phyloP scores from a whole-genome alignment of 2,888 invertebrate species.

The Metellina segmentata region DNA sequence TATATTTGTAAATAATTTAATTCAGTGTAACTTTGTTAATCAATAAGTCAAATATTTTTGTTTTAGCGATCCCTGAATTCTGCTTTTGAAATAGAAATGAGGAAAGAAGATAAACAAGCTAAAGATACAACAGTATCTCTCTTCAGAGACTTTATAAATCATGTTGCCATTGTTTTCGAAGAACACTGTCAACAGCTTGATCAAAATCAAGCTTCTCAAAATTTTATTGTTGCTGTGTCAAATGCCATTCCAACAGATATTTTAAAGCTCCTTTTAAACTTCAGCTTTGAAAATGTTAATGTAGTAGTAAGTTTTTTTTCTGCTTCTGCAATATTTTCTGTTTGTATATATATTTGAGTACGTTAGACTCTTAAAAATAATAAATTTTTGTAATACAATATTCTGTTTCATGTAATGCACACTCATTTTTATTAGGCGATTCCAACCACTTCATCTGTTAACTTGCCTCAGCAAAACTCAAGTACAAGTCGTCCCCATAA shows the following conservation, averaged over 20 bases:
- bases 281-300: conserved; percentile 43
- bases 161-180: conserved; percentile 25
- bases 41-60: background rate
- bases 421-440: background rate
- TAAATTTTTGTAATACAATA: background rate
- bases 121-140: conserved; percentile 21
- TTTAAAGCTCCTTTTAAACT: conserved; percentile 37
- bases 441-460: background rate
- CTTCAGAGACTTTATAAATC: conserved; percentile 25
- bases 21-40: too few species aligned
- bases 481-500: conserved; percentile 1
- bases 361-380: background rate
- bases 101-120: conserved; percentile 27
- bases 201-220: background rate
- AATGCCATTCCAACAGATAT: conserved; percentile 52
- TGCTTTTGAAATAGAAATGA: conserved; percentile 35
- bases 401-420: background rate
- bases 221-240: conserved; percentile 17
- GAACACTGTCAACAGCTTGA: background rate
- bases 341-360: background rate
- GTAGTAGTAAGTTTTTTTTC: conserved; percentile 25
- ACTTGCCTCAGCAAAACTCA: background rate
- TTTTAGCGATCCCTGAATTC: conserved; percentile 30
- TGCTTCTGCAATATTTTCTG: background rate
- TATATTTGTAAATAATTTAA: too few species aligned